Percentiles rank a stretch among this genome's conserved stretches.
These are phyloP conservation scores for Byasa hedistus DNA, from an alignment of 2,888 invertebrate genomes.

Conservation along the genomic window DNA sequence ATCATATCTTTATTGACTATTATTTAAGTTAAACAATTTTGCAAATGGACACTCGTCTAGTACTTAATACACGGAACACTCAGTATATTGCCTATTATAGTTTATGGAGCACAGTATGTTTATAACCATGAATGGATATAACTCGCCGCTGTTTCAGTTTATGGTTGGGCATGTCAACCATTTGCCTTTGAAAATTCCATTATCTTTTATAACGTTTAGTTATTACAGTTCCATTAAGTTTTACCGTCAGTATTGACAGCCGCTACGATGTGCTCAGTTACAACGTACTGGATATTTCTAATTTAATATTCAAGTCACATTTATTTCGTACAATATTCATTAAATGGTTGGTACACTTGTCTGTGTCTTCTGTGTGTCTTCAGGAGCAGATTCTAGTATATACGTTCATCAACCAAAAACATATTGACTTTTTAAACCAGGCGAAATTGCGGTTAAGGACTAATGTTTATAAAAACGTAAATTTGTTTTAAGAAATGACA, in stretches of 20 bases:
- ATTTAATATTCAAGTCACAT: too few relatives aligned
- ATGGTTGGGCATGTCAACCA: conserved; percentile 7
- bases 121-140: conserved; percentile 9
- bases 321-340: too few relatives aligned
- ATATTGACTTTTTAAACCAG: too few relatives aligned
- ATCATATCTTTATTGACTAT: background rate
- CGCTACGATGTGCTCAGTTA: background rate
- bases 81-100: background rate
- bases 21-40: background rate
- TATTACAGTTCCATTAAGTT: conserved; percentile 15
- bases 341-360: too few relatives aligned
- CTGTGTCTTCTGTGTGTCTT: too few relatives aligned
- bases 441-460: too few relatives aligned
- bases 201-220: conserved; percentile 23
- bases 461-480: too few relatives aligned
- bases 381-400: too few relatives aligned
- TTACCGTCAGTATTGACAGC: conserved; percentile 9
- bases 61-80: background rate
- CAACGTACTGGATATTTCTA: background rate
- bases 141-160: conserved; percentile 11
- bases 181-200: conserved; percentile 21
- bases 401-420: too few relatives aligned
- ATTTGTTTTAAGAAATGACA: too few relatives aligned
- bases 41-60: background rate
- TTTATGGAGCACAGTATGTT: conserved; percentile 14